Base-by-base conservation (phyloP, 2,113 vertebrate genomes). In the Callipepla californica region DNA sequence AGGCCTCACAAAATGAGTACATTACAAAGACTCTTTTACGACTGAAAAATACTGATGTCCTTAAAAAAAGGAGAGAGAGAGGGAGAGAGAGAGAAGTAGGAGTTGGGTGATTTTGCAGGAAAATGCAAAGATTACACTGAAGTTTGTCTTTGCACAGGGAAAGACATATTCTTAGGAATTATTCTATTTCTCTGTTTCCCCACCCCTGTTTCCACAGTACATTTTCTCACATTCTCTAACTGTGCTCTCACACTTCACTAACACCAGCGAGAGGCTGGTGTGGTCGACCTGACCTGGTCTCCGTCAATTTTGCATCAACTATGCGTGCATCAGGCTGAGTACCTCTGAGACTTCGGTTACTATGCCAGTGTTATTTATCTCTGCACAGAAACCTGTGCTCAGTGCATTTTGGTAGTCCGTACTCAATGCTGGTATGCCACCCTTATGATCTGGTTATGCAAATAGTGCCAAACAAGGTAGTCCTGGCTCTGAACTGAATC, bases 11-110 rank as follows among this genome's bases (percentile, higher is more conserved):
- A 87, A 95, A 90, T 80, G 62, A 95, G 85, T 88, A 83, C 79
- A 79, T 89, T 81, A 90, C 89, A 95, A 95, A 95, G 78, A 69
- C 36, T 80, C 89, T 90, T 94, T 95, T 90, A 91, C 67, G 89
- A 84, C 78, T 93, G 86, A 93, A 93, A 95, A 95, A 91, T 85
- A 81, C 57, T 25, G 79, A 67, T 92, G 40, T 93, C 75, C 84
- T 92, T 89, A 94, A 94, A 70, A 92, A 47, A 78, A 13, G 57
- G 57, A 63, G 23, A 82, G 38, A 69, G 36, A 81, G 45, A 69
- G 51, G 17, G 25, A 58, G 32, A 30, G n/a, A 34, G 30, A 28
- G 23, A 20, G 55, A 93, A 72, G 45, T 70, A 67, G 86, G 76
- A 87, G 57, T 32, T 72, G 45, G 40, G 20, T 79, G 59, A 51